Conservation (phyloP, 2,113 vertebrate genomes). For the Brachionichthys hirsutus region DNA sequence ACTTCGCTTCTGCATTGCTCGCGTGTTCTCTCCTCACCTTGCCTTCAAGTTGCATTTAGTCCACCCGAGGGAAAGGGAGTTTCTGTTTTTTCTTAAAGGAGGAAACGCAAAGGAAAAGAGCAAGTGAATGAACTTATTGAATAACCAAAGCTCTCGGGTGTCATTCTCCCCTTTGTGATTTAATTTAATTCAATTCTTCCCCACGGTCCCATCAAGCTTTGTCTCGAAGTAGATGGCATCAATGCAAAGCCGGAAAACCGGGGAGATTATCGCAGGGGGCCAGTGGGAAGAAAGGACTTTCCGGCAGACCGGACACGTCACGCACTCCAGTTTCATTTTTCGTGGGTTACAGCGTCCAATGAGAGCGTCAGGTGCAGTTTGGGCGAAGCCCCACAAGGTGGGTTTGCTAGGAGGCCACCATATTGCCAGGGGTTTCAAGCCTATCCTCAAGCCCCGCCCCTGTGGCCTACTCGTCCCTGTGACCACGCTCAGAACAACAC, state of each 20-base stretch:
- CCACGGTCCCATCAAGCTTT: slow-evolving; percentile 52
- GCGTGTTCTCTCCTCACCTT: slow-evolving; percentile 36
- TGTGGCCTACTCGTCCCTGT: no score
- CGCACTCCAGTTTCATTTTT: no score
- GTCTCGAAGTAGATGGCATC: slow-evolving; percentile 66
- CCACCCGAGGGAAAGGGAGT: slow-evolving; percentile 28
- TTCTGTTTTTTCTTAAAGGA: slow-evolving; percentile 15
- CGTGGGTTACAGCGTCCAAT: no score
- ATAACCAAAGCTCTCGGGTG: slow-evolving; percentile 71
- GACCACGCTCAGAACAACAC: no score
- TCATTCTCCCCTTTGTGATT: slow-evolving; percentile 58
- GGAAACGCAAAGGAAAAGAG: slow-evolving; percentile 17
- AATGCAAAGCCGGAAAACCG: slow-evolving; percentile 68
- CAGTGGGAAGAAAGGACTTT: no score
- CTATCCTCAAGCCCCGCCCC: no score
- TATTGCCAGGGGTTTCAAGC: no score
- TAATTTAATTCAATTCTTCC: slow-evolving; percentile 67
- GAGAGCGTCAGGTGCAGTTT: no score
- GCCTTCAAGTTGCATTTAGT: slow-evolving; percentile 51
- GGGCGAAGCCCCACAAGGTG: no score
- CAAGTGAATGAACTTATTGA: slow-evolving; percentile 70
- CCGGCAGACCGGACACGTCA: no score
- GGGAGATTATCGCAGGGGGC: slow-evolving; percentile 66
- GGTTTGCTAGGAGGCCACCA: no score
- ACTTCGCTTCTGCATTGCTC: slow-evolving; percentile 17